phyloP scores from a whole-genome alignment of 2,797 vertebrate genomes.

The Nyctibius grandis region DNA sequence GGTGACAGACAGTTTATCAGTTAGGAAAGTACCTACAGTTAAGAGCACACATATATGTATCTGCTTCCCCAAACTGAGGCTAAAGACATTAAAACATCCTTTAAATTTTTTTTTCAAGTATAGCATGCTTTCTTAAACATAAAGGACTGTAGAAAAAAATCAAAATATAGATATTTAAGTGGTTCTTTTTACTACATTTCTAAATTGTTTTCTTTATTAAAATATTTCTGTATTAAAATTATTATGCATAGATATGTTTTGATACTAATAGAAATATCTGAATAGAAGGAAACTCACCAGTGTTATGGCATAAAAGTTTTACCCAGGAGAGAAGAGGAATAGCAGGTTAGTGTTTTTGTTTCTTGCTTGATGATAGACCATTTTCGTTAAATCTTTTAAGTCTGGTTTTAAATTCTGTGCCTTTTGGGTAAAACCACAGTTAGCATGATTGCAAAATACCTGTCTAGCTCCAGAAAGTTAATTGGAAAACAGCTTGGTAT shows the following conservation, averaged over 20 bases:
- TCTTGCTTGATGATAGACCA: neutral
- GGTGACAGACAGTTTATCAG: neutral
- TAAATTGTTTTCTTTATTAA: neutral
- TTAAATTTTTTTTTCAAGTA: neutral
- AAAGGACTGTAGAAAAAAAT: neutral
- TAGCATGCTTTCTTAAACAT: neutral
- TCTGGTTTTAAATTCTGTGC: neutral
- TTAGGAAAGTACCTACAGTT: neutral
- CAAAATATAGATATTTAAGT: neutral
- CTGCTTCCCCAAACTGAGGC: neutral
- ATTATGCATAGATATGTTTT: neutral
- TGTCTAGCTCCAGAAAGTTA: neutral
- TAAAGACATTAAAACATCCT: neutral
- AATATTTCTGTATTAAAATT: neutral
- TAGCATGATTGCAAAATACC: neutral
- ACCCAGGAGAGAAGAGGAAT: neutral
- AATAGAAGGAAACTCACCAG: neutral
- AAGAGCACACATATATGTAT: neutral
- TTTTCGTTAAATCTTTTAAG: neutral
- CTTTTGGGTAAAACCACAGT: neutral
- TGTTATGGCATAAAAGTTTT: neutral
- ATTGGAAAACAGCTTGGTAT: neutral
- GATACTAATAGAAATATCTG: neutral
- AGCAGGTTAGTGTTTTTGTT: neutral
- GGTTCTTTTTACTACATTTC: neutral